Conservation (phyloP, 2,113 vertebrate species). For the Sorex fumeus region DNA sequence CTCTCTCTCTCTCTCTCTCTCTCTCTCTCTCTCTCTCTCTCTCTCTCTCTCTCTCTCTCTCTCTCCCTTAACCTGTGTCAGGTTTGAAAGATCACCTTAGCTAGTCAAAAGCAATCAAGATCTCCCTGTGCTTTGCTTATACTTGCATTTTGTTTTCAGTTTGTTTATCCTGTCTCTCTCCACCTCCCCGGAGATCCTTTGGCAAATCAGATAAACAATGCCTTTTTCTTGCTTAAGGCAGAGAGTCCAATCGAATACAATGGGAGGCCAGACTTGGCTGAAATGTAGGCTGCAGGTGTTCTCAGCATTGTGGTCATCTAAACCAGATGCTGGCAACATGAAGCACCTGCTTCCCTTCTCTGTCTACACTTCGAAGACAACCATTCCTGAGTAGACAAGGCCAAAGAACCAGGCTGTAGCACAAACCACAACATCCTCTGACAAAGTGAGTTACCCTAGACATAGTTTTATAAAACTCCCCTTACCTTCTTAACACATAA, state of each 20-base stretch:
- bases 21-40: neutral
- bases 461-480: constrained; percentile 67
- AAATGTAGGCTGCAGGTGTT: constrained; percentile 88
- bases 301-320: constrained; percentile 88
- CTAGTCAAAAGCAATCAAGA: constrained; percentile 64
- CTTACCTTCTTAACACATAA: constrained; percentile 56
- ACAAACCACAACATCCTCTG: constrained; percentile 72
- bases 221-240: constrained; percentile 88
- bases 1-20: neutral
- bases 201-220: constrained; percentile 87
- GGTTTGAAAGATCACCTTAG: constrained; percentile 54
- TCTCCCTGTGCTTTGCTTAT: constrained; percentile 73
- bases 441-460: constrained; percentile 73
- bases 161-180: constrained; percentile 86
- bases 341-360: constrained; percentile 91
- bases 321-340: constrained; percentile 89
- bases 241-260: constrained; percentile 87
- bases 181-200: constrained; percentile 79
- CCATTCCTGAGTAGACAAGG: constrained; percentile 53
- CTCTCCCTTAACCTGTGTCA: neutral
- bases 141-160: constrained; percentile 65
- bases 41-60: neutral
- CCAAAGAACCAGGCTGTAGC: constrained; percentile 68
- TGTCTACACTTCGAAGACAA: constrained; percentile 78
- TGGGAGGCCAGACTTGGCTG: constrained; percentile 88